A percentile compares a stretch with the other conserved stretches of the same genome.
Evolutionary conservation across 2,888 invertebrate species (phyloP).

Genomic region (Polietes domitor): DNA sequence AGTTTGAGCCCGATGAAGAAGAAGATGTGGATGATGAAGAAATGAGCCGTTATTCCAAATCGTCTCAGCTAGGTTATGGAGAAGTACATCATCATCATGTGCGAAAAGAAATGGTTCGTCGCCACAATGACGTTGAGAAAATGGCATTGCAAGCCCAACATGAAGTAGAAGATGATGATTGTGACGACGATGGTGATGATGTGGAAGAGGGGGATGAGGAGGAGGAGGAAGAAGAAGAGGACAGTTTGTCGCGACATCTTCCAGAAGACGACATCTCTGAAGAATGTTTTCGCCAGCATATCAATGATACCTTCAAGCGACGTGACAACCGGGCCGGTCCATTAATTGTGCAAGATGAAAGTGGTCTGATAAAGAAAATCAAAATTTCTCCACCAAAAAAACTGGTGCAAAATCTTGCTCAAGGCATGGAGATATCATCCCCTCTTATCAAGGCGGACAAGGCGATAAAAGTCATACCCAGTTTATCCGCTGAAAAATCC

Average conservation of each 20-base stretch:
- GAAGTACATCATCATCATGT: neutral
- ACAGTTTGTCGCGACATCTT: constrained; percentile 59
- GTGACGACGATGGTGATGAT: constrained; percentile 56
- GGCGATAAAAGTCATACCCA: neutral
- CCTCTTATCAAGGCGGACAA: neutral
- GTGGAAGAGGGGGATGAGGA: constrained; percentile 52
- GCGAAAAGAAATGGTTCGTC: neutral
- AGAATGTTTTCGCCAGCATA: constrained; percentile 35
- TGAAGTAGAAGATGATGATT: constrained; percentile 38
- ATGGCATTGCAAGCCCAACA: constrained; percentile 28
- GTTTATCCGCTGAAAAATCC: neutral
- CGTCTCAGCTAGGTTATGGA: neutral
- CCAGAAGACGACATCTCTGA: constrained; percentile 59
- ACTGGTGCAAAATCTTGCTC: neutral
- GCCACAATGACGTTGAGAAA: constrained; percentile 36
- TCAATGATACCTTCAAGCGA: neutral
- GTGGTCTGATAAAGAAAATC: constrained; percentile 52
- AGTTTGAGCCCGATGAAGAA: constrained; percentile 25
- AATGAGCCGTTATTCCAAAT: neutral
- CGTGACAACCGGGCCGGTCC: constrained; percentile 33
- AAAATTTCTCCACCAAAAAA: constrained; percentile 50
- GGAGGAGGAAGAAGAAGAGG: constrained; percentile 49
- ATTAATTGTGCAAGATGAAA: constrained; percentile 44
- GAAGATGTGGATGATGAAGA: constrained; percentile 30
- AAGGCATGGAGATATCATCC: neutral